Evolutionary conservation across 2,113 vertebrate species (phyloP).

Genomic region (Lepisosteus oculatus): DNA sequence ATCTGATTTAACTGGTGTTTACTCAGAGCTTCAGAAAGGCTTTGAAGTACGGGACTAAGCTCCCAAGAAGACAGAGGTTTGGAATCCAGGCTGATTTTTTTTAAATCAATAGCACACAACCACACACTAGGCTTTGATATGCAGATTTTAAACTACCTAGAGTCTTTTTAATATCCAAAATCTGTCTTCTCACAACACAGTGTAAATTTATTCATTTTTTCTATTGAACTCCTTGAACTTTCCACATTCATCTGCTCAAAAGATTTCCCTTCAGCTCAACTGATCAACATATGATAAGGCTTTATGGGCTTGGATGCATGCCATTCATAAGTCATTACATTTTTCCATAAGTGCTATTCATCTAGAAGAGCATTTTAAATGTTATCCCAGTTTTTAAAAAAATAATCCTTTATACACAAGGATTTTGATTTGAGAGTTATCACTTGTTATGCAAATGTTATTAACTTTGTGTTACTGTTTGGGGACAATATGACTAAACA

Average conservation of each 20-base stretch:
- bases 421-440: slow-evolving; percentile 18
- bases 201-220: not conserved
- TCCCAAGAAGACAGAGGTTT: too few species aligned
- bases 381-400: slow-evolving; percentile 48
- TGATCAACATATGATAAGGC: slow-evolving; percentile 45
- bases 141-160: too few species aligned
- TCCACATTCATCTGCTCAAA: slow-evolving; percentile 25
- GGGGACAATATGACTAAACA: too few species aligned
- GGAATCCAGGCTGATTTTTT: too few species aligned
- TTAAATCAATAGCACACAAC: too few species aligned
- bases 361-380: slow-evolving; percentile 42
- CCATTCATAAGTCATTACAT: slow-evolving; percentile 50
- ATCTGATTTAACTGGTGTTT: too few species aligned
- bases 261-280: slow-evolving; percentile 37
- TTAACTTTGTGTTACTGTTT: slow-evolving; percentile 25
- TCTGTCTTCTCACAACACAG: slow-evolving; percentile 39
- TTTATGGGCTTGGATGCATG: slow-evolving; percentile 38
- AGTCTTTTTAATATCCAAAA: slow-evolving; percentile 12
- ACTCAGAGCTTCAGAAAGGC: too few species aligned
- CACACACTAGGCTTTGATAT: too few species aligned
- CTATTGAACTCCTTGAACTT: slow-evolving; percentile 55
- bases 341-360: slow-evolving; percentile 48
- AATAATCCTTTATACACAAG: slow-evolving; percentile 34
- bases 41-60: too few species aligned
- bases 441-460: slow-evolving; percentile 34